Evolutionary conservation across 2,113 vertebrate species (phyloP), one percentile per base, ranked within the genome.

Genomic region (Excalfactoria chinensis): DNA sequence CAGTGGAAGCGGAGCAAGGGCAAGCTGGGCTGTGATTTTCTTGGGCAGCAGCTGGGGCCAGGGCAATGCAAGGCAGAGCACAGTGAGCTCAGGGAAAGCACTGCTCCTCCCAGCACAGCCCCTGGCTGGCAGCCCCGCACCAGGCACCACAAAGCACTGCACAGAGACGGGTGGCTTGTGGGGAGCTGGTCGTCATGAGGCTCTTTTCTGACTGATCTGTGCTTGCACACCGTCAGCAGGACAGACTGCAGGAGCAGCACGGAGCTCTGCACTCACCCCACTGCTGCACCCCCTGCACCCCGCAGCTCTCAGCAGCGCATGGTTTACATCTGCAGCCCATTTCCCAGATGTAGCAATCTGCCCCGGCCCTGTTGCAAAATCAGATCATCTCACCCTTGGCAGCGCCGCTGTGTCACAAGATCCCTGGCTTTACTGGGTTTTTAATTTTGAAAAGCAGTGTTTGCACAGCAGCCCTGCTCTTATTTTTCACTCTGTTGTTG

Each of bases 321-420:
- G 72, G 35, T 72, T 78, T 37, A 28, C 74, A 78, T 60, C 80
- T 86, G 53, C 66, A 86, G 3, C 59, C 48, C 10, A 0, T 46
- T 68, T 78, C 34, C n/a, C 13, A 59, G 40, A 32, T 63, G 86
- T 0, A 76, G 86, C 89, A 69, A 86, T 69, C 64, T 35, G 43
- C n/a, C 7, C 4, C 2, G 53, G 69, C 75, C 40, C 72, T 56
- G 9, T 1, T 88, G 85, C 92, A 93, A 89, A 87, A 93, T 59
- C 72, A 64, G 62, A 67, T 86, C 21, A 18, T 41, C 77, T 41
- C 1, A 6, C 73, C 77, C 60, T 88, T 86, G 89, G 94, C 95
- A 95, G 95, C 70, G 48, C 67, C 8, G 30, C 67, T 40, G 25
- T 59, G 81, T 84, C 91, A 92, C 44, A 41, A 94, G 86, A 77